Evolutionary conservation across 1,140 invertebrate species (phyloP), one percentile per base, ranked within the genome.

Genomic region (Tetraneura akinire): DNA sequence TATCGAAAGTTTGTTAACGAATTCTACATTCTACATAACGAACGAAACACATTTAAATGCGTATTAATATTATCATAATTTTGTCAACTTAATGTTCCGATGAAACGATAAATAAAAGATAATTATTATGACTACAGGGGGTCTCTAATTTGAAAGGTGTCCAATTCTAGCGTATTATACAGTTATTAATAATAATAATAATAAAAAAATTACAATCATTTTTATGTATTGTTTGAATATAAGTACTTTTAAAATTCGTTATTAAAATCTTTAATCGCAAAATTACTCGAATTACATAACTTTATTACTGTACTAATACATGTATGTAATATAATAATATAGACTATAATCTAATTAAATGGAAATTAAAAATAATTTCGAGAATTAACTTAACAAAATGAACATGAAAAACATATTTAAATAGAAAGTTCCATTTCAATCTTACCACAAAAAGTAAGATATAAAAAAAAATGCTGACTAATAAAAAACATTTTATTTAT

Each of bases 111-210:
- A 6, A 70, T 16, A 9, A 26, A 26, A 70, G 23, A 51, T 49
- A 29, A 71, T 29, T 71, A 71, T 71, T 51, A 71, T 47, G 14
- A 11, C 64, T 45, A 14, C 14, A 8, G 21, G 42, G 64, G 60
- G 29, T 47, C 16, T 13, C 16, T 51, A 71, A 71, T 51, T 51
- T 49, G 0, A 51, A 32, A 71, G 16, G 16, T 32, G 16, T 71
- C 51, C 4, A 8, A 32, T 51, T 51, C 10, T 49, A 1, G 64
- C 10, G 9, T 29, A 47, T n/a, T n/a, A n/a, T n/a, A n/a, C n/a
- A n/a, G n/a, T n/a, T n/a, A n/a, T n/a, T n/a, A n/a, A n/a, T n/a
- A n/a, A n/a, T n/a, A n/a, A 10, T 9, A 26, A 23, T n/a, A 37
- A 37, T n/a, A 3, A 64, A n/a, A 62, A 37, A 64, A 37, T n/a